These are phyloP conservation scores for Lymantria dispar DNA, from an alignment of 2,888 invertebrate species.

Conservation along the genomic window DNA sequence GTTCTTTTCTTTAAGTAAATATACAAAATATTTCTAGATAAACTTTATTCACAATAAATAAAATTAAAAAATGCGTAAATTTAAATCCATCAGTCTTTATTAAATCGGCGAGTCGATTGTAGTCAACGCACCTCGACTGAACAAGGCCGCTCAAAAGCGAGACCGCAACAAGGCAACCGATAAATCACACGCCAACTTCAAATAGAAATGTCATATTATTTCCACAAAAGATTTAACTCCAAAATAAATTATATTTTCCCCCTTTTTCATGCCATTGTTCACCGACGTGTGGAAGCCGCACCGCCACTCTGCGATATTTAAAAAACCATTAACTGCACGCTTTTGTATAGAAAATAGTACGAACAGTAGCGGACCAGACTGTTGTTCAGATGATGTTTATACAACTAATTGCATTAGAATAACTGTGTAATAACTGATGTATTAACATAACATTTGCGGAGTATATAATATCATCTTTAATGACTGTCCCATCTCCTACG, in stretches of 20 bases:
- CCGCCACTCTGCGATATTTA: conserved; percentile 71
- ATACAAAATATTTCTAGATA: too few species aligned
- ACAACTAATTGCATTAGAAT: conserved; percentile 19
- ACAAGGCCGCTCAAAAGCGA: conserved; percentile 48
- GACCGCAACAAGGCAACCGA: conserved; percentile 70
- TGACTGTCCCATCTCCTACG: too few species aligned
- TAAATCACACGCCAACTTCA: conserved; percentile 81
- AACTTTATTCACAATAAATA: neutral
- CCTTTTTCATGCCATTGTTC: conserved; percentile 74
- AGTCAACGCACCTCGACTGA: conserved; percentile 53
- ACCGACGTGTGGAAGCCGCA: conserved; percentile 76
- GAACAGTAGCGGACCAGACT: conserved; percentile 31
- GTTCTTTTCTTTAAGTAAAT: too few species aligned
- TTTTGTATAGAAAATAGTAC: conserved; percentile 55
- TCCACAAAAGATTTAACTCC: conserved; percentile 83
- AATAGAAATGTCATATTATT: conserved; percentile 84
- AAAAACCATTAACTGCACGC: conserved; percentile 81
- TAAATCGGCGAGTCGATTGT: conserved; percentile 47
- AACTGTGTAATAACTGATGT: neutral
- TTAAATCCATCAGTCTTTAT: conserved; percentile 44
- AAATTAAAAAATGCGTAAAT: conserved; percentile 2
- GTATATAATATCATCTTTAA: too few species aligned
- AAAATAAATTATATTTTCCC: conserved; percentile 82
- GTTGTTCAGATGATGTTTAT: conserved; percentile 36
- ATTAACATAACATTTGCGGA: neutral